A percentile compares a stretch with the other conserved stretches of the same genome.
Conservation (phyloP, 2,797 vertebrate genomes). For the Girardinus metallicus region DNA sequence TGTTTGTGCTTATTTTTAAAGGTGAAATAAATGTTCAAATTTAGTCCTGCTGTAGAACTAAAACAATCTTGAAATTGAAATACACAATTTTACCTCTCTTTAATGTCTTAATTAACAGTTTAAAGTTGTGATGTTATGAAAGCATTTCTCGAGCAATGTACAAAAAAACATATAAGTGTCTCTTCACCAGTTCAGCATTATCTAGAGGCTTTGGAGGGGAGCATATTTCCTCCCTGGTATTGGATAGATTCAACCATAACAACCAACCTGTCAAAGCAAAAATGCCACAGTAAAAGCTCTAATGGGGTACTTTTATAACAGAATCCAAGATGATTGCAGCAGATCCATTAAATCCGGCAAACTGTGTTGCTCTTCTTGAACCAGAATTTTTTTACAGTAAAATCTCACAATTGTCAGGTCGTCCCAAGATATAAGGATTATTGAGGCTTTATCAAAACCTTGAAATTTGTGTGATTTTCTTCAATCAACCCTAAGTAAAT, state of each 20-base stretch:
- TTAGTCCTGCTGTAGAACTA: background rate
- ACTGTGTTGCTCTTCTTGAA: background rate
- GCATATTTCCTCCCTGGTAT: background rate
- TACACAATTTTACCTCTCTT: background rate
- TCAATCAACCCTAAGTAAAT: background rate
- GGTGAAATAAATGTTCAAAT: background rate
- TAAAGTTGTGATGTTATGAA: background rate
- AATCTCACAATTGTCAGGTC: background rate
- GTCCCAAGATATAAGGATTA: conserved; percentile 2
- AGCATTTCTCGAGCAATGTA: background rate
- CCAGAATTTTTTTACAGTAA: background rate
- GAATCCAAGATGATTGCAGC: background rate
- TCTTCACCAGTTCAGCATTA: background rate
- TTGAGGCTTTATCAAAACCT: conserved; percentile 6
- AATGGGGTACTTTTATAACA: background rate
- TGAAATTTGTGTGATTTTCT: background rate
- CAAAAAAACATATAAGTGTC: background rate
- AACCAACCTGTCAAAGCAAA: background rate
- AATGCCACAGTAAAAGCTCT: background rate
- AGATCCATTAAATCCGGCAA: conserved; percentile 2
- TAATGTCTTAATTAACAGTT: background rate
- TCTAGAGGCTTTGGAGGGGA: background rate
- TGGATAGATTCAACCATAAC: background rate
- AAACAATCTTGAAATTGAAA: background rate
- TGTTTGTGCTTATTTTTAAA: background rate